Evolutionary conservation across 2,113 vertebrate genomes (phyloP).

Genomic region (Scomber japonicus): DNA sequence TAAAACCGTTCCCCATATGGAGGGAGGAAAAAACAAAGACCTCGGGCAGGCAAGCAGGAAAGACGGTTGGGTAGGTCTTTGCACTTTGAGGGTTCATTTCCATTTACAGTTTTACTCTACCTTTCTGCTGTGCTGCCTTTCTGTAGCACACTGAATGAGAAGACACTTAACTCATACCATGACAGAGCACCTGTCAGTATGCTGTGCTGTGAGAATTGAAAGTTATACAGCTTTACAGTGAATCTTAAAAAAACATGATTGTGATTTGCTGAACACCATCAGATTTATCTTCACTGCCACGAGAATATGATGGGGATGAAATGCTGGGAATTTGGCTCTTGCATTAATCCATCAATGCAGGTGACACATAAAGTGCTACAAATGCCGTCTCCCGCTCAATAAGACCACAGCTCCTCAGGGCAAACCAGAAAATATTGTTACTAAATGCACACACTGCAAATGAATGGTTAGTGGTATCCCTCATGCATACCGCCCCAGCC

Average conservation of each 20-base stretch:
- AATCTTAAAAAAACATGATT: background rate
- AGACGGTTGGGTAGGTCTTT: constrained; percentile 6
- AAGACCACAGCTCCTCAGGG: background rate
- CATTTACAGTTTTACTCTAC: constrained; percentile 1
- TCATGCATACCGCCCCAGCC: background rate
- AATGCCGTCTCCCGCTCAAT: constrained; percentile 72
- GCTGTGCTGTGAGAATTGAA: background rate
- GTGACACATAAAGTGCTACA: constrained; percentile 84
- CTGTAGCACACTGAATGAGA: background rate
- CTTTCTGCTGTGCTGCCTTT: background rate
- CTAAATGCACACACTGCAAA: background rate
- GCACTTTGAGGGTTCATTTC: background rate
- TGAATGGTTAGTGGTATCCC: background rate
- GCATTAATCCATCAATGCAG: constrained; percentile 82
- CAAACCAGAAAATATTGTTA: background rate
- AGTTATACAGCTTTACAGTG: too few species aligned
- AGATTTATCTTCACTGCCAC: constrained; percentile 71
- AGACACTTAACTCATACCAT: background rate
- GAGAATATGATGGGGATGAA: constrained; percentile 75
- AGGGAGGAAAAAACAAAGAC: constrained; percentile 15
- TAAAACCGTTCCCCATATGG: constrained; percentile 76
- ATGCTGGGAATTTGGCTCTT: constrained; percentile 82
- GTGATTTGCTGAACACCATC: background rate
- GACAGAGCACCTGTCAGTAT: background rate
- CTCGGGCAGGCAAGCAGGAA: constrained; percentile 7